Percentiles rank a stretch among this genome's conserved stretches.
Conservation (phyloP, 2,888 invertebrate genomes). For the Aleiodes alternator region DNA sequence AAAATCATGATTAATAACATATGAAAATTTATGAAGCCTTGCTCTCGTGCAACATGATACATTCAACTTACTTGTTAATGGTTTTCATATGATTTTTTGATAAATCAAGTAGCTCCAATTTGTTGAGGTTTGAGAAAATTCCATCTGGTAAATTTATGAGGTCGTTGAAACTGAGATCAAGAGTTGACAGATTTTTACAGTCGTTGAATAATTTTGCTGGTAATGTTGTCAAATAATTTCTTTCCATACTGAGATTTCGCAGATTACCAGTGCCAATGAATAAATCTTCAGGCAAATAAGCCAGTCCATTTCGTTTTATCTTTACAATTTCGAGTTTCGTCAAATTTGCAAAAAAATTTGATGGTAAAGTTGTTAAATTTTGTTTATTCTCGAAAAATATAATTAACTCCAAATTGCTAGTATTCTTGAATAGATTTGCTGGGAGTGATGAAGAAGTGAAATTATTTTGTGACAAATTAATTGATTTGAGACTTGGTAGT, state of each 20-base stretch:
- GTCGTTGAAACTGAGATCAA: constrained; percentile 83
- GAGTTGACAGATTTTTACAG: constrained; percentile 79
- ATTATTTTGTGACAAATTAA: constrained; percentile 83
- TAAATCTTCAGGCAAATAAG: constrained; percentile 79
- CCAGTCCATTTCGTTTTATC: constrained; percentile 79
- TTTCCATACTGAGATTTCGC: constrained; percentile 79
- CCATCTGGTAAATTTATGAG: constrained; percentile 79
- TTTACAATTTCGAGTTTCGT: constrained; percentile 78
- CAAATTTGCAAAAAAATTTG: constrained; percentile 80
- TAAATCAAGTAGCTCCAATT: constrained; percentile 80
- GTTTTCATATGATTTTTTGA: constrained; percentile 80
- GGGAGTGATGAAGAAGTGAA: constrained; percentile 79
- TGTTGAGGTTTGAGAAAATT: constrained; percentile 78
- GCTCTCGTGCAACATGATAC: not conserved
- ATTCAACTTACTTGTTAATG: constrained; percentile 78
- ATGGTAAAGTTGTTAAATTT: constrained; percentile 78
- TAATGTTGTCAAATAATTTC: constrained; percentile 76
- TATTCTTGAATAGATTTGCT: constrained; percentile 75
- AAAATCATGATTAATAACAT: constrained; percentile 11
- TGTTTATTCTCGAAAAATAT: constrained; percentile 66
- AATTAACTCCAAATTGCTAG: constrained; percentile 64
- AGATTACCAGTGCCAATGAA: constrained; percentile 80
- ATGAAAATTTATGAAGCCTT: not conserved
- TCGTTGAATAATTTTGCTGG: constrained; percentile 81
- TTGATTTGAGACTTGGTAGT: constrained; percentile 79